phyloP scores from a whole-genome alignment of 2,113 vertebrate genomes.

The pig (Sus scrofa) region T2T-Sscrofa CM000830.6:41812501-41813000 shows the following conservation, averaged over 20 bases:
- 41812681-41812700: constrained; percentile 27
- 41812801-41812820: not conserved
- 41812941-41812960: too few species aligned
- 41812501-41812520: not conserved
- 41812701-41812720: not conserved
- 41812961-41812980: too few species aligned
- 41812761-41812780: too few species aligned
- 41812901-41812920: too few species aligned
- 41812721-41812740: too few species aligned
- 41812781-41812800: not conserved
- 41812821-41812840: too few species aligned
- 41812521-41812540: not conserved
- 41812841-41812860: too few species aligned
- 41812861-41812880: too few species aligned
- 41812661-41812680: constrained; percentile 16
- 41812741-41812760: too few species aligned
- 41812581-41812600: constrained; percentile 25
- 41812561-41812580: not conserved
- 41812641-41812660: not conserved
- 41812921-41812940: too few species aligned
- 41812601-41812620: not conserved
- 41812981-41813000: constrained; percentile 6
- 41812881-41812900: too few species aligned
- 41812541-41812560: constrained; percentile 41
- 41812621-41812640: not conserved